A percentile compares a stretch with the other conserved stretches of the same genome.
These are phyloP conservation scores for Lordiphosa collinella DNA, from an alignment of 1,140 invertebrate species.

Conservation along the genomic window DNA sequence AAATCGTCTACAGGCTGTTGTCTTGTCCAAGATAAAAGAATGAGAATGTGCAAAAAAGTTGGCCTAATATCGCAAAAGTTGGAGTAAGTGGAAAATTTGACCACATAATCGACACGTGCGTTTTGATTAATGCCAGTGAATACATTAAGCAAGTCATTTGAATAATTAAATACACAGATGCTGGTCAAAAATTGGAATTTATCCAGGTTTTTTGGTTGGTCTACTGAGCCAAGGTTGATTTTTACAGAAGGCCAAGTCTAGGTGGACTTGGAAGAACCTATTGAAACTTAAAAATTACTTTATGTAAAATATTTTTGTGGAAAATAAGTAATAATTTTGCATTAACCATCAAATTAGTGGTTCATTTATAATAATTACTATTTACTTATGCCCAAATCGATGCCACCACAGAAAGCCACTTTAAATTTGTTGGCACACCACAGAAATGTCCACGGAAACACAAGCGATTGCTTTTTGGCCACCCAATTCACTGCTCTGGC, in stretches of 20 bases:
- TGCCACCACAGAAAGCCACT: too few species aligned
- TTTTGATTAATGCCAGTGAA: constrained; percentile 43
- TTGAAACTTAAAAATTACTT: too few species aligned
- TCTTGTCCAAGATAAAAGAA: neutral
- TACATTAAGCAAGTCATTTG: constrained; percentile 17
- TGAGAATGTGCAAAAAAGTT: constrained; percentile 7
- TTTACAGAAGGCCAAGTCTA: too few species aligned
- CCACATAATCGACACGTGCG: constrained; percentile 38
- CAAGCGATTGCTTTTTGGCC: constrained; percentile 39
- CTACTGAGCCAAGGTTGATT: too few species aligned
- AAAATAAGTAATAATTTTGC: too few species aligned
- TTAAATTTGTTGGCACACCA: constrained; percentile 11
- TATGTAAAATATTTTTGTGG: too few species aligned
- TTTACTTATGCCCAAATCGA: constrained; percentile 20
- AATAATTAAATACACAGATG: constrained; percentile 39
- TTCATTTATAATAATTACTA: constrained; percentile 20
- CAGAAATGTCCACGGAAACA: constrained; percentile 37
- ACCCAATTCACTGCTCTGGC: too few species aligned
- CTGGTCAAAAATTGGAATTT: too few species aligned
- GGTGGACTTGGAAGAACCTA: too few species aligned
- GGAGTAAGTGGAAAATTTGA: constrained; percentile 5
- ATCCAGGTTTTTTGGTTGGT: too few species aligned
- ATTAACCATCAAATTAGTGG: too few species aligned
- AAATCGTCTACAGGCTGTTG: neutral
- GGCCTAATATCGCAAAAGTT: constrained; percentile 10